phyloP scores from a whole-genome alignment of 1,140 invertebrate genomes.

The Ruditapes philippinarum region DNA sequence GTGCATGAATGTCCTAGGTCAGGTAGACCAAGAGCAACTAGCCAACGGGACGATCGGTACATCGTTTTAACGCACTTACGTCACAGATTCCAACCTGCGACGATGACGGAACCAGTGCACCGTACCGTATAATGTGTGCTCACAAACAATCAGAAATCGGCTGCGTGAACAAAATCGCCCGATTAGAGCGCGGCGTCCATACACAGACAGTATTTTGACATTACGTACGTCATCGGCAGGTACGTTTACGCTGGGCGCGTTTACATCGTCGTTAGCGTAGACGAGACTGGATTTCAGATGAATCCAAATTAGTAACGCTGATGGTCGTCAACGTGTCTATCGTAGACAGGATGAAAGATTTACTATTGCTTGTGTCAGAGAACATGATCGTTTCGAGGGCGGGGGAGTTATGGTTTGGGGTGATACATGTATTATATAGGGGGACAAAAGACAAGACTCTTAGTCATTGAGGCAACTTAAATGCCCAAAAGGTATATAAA shows the following conservation, averaged over 20 bases:
- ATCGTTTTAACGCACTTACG: too few species aligned
- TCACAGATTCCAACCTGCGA: constrained; percentile 1
- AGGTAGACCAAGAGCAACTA: constrained; percentile 28
- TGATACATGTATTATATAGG: not conserved
- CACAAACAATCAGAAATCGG: not conserved
- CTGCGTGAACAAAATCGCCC: not conserved
- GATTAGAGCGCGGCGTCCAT: not conserved
- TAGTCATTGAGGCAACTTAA: not conserved
- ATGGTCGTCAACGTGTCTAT: not conserved
- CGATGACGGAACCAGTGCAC: constrained; percentile 4
- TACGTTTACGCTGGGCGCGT: not conserved
- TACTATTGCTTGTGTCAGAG: not conserved
- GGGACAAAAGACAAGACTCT: constrained; percentile 3
- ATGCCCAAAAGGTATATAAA: too few species aligned
- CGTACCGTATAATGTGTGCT: constrained; percentile 6
- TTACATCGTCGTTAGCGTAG: not conserved
- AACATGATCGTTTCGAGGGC: constrained; percentile 8
- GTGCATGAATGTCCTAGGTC: constrained; percentile 22
- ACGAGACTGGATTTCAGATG: not conserved
- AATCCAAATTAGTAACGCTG: not conserved
- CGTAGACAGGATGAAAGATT: not conserved
- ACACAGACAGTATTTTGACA: constrained; percentile 3
- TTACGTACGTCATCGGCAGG: constrained; percentile 10
- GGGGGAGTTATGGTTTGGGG: constrained; percentile 23
- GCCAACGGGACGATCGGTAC: not conserved